Evolutionary conservation across 2,888 invertebrate genomes (phyloP).

Genomic region (Hydrotaea diabolus): DNA sequence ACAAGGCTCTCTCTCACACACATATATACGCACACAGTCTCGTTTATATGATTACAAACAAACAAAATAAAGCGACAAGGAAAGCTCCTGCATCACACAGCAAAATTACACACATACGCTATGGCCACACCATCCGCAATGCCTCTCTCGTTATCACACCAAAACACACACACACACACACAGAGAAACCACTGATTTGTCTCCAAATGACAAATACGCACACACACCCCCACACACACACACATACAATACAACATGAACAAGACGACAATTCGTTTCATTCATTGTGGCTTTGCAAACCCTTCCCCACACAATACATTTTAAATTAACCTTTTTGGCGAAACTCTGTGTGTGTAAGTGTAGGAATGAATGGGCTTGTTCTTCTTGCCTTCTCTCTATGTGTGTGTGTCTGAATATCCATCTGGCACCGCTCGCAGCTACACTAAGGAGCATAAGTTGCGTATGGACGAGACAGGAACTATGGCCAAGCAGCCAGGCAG

Average conservation of each 20-base stretch:
- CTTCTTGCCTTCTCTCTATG: background rate
- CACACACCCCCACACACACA: background rate
- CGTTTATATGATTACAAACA: no score
- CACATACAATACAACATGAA: background rate
- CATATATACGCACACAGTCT: background rate
- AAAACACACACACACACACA: background rate
- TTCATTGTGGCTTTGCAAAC: background rate
- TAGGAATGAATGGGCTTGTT: background rate
- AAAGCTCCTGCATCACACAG: no score
- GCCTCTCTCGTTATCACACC: background rate
- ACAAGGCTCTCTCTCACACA: no score
- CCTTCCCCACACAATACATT: background rate
- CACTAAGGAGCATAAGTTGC: no score
- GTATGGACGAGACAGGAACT: no score
- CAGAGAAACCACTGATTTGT: constrained; percentile 21
- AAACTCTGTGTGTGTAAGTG: background rate
- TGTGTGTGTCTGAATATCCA: background rate
- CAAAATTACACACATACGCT: no score
- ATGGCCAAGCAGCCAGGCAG: no score
- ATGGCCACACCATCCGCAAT: no score
- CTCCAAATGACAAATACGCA: background rate
- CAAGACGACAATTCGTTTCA: background rate
- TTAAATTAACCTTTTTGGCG: background rate
- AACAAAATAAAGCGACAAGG: no score
- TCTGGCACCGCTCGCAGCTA: no score